Conservation (phyloP, 2,113 vertebrate species). For the Neodon shergylaensis region DNA sequence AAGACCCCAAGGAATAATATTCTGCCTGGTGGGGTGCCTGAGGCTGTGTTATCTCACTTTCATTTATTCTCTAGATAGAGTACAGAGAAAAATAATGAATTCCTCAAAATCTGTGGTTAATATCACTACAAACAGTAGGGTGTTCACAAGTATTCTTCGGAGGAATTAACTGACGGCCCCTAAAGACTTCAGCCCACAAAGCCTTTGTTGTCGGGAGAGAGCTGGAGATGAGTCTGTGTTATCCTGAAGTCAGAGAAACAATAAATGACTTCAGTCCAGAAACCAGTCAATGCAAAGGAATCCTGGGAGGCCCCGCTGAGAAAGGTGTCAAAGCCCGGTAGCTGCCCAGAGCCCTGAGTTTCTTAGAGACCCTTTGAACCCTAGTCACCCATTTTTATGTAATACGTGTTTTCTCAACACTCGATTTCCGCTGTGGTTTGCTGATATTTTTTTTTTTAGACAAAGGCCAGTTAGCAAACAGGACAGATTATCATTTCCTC, state of each 20-base stretch:
- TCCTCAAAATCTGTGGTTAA: background rate
- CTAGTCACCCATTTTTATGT: background rate
- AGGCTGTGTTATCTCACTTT: background rate
- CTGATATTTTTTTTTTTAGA: constrained; percentile 54
- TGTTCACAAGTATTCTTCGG: background rate
- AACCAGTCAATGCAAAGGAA: background rate
- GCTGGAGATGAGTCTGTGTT: background rate
- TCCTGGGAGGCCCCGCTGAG: background rate
- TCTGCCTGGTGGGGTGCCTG: background rate
- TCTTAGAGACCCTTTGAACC: background rate
- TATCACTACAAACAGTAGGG: background rate
- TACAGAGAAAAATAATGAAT: background rate
- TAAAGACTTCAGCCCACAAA: background rate
- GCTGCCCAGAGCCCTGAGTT: background rate
- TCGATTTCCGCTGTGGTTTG: constrained; percentile 68
- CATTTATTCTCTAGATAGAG: constrained; percentile 23
- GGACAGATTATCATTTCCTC: constrained; percentile 68
- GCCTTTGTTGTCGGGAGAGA: background rate
- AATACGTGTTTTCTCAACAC: constrained; percentile 54
- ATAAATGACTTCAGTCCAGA: background rate
- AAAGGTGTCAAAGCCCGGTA: background rate
- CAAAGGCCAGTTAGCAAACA: constrained; percentile 48
- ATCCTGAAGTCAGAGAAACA: background rate
- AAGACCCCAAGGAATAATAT: background rate
- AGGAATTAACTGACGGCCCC: background rate